Conservation (phyloP, 2,113 vertebrate species). For the Macrotis lagotis region DNA sequence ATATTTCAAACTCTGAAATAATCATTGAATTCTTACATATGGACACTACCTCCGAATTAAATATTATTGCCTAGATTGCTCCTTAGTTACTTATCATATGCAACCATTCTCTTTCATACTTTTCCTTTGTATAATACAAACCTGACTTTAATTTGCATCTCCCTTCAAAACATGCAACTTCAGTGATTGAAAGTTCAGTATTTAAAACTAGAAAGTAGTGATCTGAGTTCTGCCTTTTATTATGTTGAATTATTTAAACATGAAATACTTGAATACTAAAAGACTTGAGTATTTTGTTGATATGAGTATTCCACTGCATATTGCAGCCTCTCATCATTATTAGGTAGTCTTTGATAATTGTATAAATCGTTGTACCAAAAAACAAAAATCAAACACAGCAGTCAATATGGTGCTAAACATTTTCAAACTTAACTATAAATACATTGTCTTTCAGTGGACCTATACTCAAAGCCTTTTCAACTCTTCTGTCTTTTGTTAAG, state of each 20-base stretch:
- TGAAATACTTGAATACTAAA: neutral
- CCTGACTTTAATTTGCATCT: neutral
- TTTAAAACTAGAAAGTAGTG: neutral
- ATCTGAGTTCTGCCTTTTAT: neutral
- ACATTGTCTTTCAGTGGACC: neutral
- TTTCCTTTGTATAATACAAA: neutral
- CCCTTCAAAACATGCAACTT: neutral
- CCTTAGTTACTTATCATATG: constrained; percentile 17
- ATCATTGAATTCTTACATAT: constrained; percentile 24
- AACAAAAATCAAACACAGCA: neutral
- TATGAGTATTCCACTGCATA: neutral
- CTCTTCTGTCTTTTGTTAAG: neutral
- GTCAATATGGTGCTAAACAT: neutral
- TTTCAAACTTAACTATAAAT: neutral
- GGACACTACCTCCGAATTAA: constrained; percentile 13
- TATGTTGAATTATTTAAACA: neutral
- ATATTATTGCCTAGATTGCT: constrained; percentile 14
- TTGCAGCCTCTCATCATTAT: neutral
- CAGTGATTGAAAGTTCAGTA: neutral
- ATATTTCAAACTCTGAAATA: constrained; percentile 41
- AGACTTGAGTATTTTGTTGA: neutral
- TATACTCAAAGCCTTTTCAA: neutral
- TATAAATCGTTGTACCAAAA: neutral
- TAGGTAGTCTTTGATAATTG: neutral
- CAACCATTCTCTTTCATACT: neutral